Percentiles rank a stretch among this genome's conserved stretches.
Evolutionary conservation across 2,113 vertebrate species (phyloP).

Genomic region (Peromyscus californicus): DNA sequence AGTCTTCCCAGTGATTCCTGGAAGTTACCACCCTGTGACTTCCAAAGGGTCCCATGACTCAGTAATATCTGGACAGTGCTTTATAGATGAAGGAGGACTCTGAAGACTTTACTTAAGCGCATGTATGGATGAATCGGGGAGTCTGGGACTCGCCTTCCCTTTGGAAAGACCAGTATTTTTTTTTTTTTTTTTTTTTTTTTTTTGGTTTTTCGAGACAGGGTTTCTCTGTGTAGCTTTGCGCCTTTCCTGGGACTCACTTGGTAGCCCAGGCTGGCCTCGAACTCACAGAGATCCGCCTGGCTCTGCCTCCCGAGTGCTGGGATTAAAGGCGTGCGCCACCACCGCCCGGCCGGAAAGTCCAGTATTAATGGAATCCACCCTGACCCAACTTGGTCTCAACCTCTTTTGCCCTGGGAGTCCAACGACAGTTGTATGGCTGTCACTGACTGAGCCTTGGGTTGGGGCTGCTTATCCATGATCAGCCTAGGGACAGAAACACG

Average conservation of each 20-base stretch:
- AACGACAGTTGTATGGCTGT: neutral
- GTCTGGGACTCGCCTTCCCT: neutral
- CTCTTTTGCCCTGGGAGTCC: neutral
- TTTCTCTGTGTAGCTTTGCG: too few relatives aligned
- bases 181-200: too few relatives aligned
- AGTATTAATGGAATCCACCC: neutral
- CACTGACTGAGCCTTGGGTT: neutral
- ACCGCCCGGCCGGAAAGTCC: too few relatives aligned
- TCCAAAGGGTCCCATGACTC: neutral
- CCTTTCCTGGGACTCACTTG: too few relatives aligned
- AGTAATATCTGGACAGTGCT: constrained; percentile 29
- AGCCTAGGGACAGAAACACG: fast-evolving
- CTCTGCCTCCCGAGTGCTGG: too few relatives aligned
- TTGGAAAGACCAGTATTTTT: neutral
- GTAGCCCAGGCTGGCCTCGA: too few relatives aligned
- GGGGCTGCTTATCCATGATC: too few relatives aligned
- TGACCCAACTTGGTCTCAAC: neutral
- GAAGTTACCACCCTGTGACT: constrained; percentile 44
- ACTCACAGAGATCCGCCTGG: too few relatives aligned
- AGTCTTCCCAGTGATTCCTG: constrained; percentile 58
- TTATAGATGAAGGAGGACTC: neutral
- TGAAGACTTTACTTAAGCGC: neutral
- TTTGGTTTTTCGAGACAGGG: too few relatives aligned
- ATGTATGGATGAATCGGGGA: neutral
- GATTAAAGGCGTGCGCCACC: too few relatives aligned